Evolutionary conservation across 2,888 invertebrate species (phyloP), one percentile per base, ranked within the genome.

Genomic region (Bombylius major): DNA sequence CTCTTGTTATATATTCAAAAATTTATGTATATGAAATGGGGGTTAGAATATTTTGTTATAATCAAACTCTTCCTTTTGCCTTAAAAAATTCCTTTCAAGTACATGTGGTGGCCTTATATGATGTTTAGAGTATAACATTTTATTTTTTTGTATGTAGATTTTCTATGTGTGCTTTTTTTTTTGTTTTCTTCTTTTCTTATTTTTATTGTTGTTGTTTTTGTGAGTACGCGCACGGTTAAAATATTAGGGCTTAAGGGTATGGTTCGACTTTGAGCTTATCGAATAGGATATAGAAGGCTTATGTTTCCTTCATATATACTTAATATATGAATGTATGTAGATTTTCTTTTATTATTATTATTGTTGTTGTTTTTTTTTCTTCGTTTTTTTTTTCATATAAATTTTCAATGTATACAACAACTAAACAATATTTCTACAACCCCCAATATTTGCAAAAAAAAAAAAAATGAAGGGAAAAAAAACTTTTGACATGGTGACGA

Each of bases 221-320:
- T 57, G 55, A 57, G 59, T 57, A 55, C 59, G 59, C 59, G 59
- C 59, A 59, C 55, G 56, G 56, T 51, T 56, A 54, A 57, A 56
- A 57, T 59, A 39, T 44, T 53, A 55, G 23, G 23, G 23, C 23
- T 23, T 23, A 44, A 56, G 59, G 59, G 57, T 23, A 23, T 53
- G 59, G 59, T 55, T 59, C 45, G 55, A 55, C 57, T 57, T 23
- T 50, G 51, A 54, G 59, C 59, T 59, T 57, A 57, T 59, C 59
- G 57, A 55, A 53, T 53, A 55, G 57, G 55, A 59, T 59, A 59
- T 59, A 51, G 49, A 54, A 54, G 54, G 47, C 44, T 52, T 14
- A 36, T 47, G 50, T 34, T 51, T 55, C 55, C 39, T 51, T 55
- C 55, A 55, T 50, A 49, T 50, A 42, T 50, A 45, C 23, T 23